Base-by-base conservation (phyloP, 2,888 invertebrate genomes). In the Ophraella communa region DNA sequence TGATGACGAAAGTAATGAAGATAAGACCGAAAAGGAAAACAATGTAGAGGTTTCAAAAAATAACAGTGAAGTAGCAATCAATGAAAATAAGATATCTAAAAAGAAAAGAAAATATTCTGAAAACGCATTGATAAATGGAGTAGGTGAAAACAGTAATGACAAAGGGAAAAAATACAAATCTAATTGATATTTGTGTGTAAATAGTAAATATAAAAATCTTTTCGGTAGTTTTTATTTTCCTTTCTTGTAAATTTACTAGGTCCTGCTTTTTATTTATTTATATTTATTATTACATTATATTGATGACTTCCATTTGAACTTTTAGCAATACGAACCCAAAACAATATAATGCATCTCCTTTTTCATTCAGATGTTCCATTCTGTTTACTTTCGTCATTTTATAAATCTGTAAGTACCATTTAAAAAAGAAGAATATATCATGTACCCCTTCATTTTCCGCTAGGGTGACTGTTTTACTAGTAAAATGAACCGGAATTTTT, bases 101-200 rank as follows among this genome's bases (percentile, higher is more conserved):
- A 56, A 56, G 45, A 55, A 35, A 27, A 55, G 42, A 20, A 59
- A 24, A 51, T n/a, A 18, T 27, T 51, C 27, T 14, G 49, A 27
- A 23, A 47, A 35, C n/a, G n/a, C 10, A 8, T 5, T 33, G n/a
- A 3, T 23, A 8, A 62, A 54, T 47, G 55, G 54, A 24, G 23
- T 35, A 14, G 24, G 35, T 14, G 35, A 55, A 55, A 62, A 3
- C 53, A 11, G n/a, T 27, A 55, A 54, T 35, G 55, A 4, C 11
- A 49, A 49, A 27, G 53, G 11, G 21, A 52, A 44, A 53, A 42
- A 53, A 21, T 17, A 45, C 45, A 21, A n/a, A 58, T 53, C 53
- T 27, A 45, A 23, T 39, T 39, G 33, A 35, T 30, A 45, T 20
- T 21, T 45, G 7, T 24, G 21, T 45, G n/a, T 47, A 7, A 35